Percentiles rank a stretch among this genome's conserved stretches.
These are phyloP conservation scores for Cacoxenus indagator DNA, from an alignment of 2,888 invertebrate species.

Conservation along the genomic window DNA sequence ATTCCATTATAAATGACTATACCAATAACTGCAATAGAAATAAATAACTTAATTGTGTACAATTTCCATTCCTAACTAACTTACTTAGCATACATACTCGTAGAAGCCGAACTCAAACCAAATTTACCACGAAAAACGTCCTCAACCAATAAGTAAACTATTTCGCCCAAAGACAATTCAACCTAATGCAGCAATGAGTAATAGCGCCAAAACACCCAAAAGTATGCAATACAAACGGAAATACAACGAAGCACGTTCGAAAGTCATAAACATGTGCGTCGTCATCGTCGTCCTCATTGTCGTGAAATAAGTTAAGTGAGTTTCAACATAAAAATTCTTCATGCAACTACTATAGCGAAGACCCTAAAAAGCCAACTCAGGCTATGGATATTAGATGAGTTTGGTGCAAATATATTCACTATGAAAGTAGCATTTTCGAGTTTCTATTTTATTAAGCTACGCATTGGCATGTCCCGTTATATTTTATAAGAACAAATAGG, in stretches of 20 bases:
- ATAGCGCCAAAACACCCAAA: background rate
- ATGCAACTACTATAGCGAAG: background rate
- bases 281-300: background rate
- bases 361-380: background rate
- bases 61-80: no score
- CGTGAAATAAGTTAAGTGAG: conserved; percentile 8
- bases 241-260: background rate
- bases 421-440: background rate
- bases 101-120: background rate
- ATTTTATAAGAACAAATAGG: background rate
- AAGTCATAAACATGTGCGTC: conserved; percentile 14
- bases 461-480: background rate
- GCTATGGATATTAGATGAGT: background rate
- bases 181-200: background rate
- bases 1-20: no score
- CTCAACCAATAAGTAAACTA: background rate
- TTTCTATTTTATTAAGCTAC: background rate
- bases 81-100: no score
- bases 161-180: background rate
- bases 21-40: no score
- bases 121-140: background rate
- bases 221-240: background rate
- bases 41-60: no score
- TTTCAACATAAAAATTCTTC: conserved; percentile 1
- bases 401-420: background rate